Conservation (phyloP, 2,888 invertebrate genomes). For the Phlogophora meticulosa region DNA sequence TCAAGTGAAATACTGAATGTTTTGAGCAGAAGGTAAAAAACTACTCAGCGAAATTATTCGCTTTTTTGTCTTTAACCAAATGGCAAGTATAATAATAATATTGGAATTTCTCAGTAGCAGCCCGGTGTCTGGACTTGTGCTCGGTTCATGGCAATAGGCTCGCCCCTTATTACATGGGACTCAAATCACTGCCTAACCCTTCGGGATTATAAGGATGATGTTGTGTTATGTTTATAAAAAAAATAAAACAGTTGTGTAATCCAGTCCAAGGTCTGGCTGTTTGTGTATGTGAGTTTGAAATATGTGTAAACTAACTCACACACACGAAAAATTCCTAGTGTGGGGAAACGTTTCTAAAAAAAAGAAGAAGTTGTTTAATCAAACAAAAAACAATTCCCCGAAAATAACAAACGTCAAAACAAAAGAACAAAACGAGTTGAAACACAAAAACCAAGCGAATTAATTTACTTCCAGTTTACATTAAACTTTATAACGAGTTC, state of each 20-base stretch:
- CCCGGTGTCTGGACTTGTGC: no score
- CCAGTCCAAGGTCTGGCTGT: no score
- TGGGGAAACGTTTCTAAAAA: not conserved
- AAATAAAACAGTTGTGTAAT: no score
- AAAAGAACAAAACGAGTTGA: slow-evolving; percentile 3
- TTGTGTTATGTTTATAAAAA: no score
- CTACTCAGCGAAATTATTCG: not conserved
- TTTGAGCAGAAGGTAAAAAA: not conserved
- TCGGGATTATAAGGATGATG: no score
- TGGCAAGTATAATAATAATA: not conserved
- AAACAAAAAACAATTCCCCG: not conserved
- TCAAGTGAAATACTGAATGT: not conserved
- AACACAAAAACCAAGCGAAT: slow-evolving; percentile 32
- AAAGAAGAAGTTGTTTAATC: not conserved
- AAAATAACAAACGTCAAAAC: not conserved
- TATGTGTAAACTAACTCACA: no score
- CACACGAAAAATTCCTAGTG: no score
- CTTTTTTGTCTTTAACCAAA: not conserved
- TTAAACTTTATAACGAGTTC: slow-evolving; percentile 67
- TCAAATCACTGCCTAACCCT: no score
- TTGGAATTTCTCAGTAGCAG: no score
- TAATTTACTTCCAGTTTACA: slow-evolving; percentile 49
- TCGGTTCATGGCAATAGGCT: no score
- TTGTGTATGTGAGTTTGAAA: no score
- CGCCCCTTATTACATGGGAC: no score